Percentiles rank a stretch among this genome's conserved stretches.
Conservation (phyloP, 2,888 invertebrate species). For the Netelia fuscicornis region DNA sequence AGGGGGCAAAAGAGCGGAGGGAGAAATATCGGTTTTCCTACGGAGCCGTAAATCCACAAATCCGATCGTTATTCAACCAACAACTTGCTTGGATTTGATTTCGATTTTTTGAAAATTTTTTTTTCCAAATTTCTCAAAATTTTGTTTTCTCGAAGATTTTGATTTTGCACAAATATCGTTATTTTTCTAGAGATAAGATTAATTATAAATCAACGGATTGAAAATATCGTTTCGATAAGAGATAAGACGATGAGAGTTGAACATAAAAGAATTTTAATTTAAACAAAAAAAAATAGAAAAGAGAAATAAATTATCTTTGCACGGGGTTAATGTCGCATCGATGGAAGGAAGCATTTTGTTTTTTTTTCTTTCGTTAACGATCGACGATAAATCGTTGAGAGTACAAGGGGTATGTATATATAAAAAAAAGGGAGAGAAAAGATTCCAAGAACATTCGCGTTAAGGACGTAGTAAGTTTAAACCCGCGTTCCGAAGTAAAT, state of each 20-base stretch:
- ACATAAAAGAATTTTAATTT: too few species aligned
- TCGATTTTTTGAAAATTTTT: not conserved
- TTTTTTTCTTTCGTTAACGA: slow-evolving; percentile 8
- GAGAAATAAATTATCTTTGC: not conserved
- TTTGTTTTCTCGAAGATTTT: too few species aligned
- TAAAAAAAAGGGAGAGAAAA: not conserved
- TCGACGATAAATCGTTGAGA: slow-evolving; percentile 35
- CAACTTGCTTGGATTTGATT: not conserved
- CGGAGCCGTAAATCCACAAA: not conserved
- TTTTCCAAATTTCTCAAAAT: not conserved
- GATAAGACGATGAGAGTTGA: too few species aligned
- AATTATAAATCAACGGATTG: too few species aligned
- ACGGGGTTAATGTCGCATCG: not conserved
- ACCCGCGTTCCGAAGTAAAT: not conserved
- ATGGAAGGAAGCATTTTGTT: not conserved
- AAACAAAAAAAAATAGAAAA: not conserved
- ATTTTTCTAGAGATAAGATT: too few species aligned
- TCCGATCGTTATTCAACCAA: not conserved
- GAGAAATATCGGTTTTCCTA: not conserved
- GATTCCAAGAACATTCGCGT: slow-evolving; percentile 18
- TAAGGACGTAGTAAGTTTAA: slow-evolving; percentile 7
- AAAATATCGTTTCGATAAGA: too few species aligned
- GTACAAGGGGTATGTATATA: slow-evolving; percentile 10
- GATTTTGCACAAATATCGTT: too few species aligned
- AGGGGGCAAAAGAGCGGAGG: not conserved